Base-by-base conservation (phyloP, 1,140 invertebrate species). In the Drosophila albomicans region DNA sequence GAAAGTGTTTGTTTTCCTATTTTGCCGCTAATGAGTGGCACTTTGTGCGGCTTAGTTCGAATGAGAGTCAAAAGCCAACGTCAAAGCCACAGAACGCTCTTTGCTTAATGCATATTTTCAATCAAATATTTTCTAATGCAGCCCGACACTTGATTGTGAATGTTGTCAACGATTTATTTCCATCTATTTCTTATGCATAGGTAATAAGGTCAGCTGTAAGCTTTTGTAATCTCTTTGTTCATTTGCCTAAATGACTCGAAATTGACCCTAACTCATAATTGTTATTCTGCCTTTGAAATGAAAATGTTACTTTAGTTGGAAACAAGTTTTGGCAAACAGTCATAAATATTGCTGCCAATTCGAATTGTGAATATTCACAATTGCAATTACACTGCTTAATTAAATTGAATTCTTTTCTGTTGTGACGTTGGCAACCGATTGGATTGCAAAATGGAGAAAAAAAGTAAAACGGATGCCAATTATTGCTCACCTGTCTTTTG, bases 401-500 rank as follows among this genome's bases (percentile, higher is more conserved):
- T 56, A 65, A 49, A 65, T 32, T 41, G 38, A 45, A 57, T 20
- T 54, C 7, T 43, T 43, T 5, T 3, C 41, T 43, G 46, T 63
- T 52, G 51, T 25, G 20, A 25, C 75, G 6, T 43, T 51, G 52
- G 76, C 77, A 66, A 67, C 69, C 72, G 20, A 48, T 48, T 25
- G 41, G 48, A 62, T 74, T 46, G 45, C 11, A 65, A 74, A 59
- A 45, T 28, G 16, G 67, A 65, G 65, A 3, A 54, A 54, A 68
- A 67, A 66, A 20, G 61, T 45, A 35, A 57, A 35, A 25, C 20
- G 20, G 3, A 74, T 71, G 48, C 6, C 35, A 59, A 59, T 54
- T 71, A 35, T 10, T 13, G 51, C 93, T 94, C 91, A 96, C 95
- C 95, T 91, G 97, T 97, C 85, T 97, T 96, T 72, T 97, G 95